Conservation (phyloP, 2,888 invertebrate genomes). For the Zootermopsis nevadensis region DNA sequence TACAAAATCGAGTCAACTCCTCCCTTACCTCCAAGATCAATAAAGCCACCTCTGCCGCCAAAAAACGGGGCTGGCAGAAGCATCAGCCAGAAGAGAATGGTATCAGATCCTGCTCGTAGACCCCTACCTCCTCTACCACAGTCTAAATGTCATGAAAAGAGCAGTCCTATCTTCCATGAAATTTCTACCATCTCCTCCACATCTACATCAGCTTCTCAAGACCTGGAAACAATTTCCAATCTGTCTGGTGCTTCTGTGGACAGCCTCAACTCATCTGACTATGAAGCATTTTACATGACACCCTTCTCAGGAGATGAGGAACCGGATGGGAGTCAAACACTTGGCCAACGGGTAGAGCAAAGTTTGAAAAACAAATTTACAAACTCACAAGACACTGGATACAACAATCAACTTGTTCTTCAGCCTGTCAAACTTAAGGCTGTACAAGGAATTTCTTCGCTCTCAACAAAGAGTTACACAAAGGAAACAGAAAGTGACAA, state of each 20-base stretch:
- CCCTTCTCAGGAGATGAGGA: conserved; percentile 50
- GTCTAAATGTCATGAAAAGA: neutral
- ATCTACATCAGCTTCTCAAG: conserved; percentile 44
- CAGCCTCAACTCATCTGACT: conserved; percentile 66
- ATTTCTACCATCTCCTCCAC: conserved; percentile 32
- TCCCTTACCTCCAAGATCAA: conserved; percentile 62
- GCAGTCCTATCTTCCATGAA: neutral
- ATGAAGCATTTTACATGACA: conserved; percentile 61
- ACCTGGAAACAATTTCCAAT: conserved; percentile 54
- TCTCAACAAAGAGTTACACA: neutral
- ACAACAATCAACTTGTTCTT: conserved; percentile 59
- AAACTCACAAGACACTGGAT: conserved; percentile 44
- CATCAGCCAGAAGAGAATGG: conserved; percentile 49
- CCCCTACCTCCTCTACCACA: conserved; percentile 56
- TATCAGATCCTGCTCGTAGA: conserved; percentile 59
- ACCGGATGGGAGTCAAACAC: conserved; percentile 36
- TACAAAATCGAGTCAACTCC: conserved; percentile 54
- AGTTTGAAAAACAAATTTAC: conserved; percentile 33
- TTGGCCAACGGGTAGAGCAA: conserved; percentile 37
- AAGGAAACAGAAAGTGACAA: neutral
- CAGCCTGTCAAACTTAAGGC: conserved; percentile 52
- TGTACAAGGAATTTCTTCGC: neutral
- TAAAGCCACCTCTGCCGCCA: conserved; percentile 57
- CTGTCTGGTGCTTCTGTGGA: conserved; percentile 68
- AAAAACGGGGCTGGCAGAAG: conserved; percentile 56